Base-by-base conservation (phyloP, 2,797 vertebrate species). In the Triplophysa yarkandensis region DNA sequence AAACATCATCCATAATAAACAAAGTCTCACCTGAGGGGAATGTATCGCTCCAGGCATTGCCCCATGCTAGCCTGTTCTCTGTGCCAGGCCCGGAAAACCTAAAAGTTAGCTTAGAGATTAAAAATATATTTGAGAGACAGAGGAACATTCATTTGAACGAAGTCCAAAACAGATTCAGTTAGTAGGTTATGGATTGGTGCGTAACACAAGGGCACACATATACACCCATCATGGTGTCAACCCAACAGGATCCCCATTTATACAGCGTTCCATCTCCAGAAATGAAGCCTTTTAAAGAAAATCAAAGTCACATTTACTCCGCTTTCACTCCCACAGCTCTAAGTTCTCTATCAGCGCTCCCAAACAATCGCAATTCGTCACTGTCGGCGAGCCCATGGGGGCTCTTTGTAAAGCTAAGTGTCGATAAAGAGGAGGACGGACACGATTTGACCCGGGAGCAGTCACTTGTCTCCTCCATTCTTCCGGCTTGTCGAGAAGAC, bases 1-100 rank as follows among this genome's bases (percentile, higher is more conserved):
- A 89, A 88, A 89, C 91, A 92, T 92, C 92, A 93, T 93, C 89
- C 85, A 92, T 93, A 92, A 93, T 93, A 90, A 93, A n/a, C n/a
- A 46, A 93, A 90, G 80, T 85, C 89, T 88, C 87, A 92, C 89
- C 89, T 89, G 89, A 89, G 90, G 90, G 91, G 88, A 90, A 87
- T 91, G 91, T 92, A 91, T 92, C 61, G 91, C 92, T 91, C 87
- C 86, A 77, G 91, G 91, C 91, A 78, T 74, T 89, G 88, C 54
- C 55, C 67, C 4, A 19, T 32, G 32, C 62, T 63, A 63, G 76
- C 63, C 74, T 71, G 50, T 60, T 67, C 54, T 68, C 43, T 60
- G 70, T 74, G 74, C 71, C 79, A 77, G 44, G 58, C 62, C 62
- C 57, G 27, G 48, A 41, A 81, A 64, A 60, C 78, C 81, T 84